Conservation (phyloP, 2,888 invertebrate genomes). For the Dyspetes luteomarginatus region DNA sequence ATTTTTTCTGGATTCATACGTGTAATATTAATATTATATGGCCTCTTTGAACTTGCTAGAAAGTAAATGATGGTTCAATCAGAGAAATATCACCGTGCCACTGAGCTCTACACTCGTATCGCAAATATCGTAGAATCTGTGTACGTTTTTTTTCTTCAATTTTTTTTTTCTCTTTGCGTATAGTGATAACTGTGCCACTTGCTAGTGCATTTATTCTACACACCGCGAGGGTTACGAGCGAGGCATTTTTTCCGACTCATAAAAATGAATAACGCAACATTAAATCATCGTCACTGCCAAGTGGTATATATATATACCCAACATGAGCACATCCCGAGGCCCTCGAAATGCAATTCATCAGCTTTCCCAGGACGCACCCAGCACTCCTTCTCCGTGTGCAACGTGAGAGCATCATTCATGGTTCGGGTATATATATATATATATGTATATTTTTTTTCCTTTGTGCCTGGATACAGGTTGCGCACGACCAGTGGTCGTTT, state of each 20-base stretch:
- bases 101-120: slow-evolving; percentile 15
- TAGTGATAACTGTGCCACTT: slow-evolving; percentile 7
- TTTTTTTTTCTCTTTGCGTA: neutral
- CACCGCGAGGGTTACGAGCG: neutral
- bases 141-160: neutral
- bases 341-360: slow-evolving; percentile 62
- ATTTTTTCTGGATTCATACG: neutral
- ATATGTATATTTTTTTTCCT: slow-evolving; percentile 3
- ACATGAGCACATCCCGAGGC: slow-evolving; percentile 44
- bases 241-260: slow-evolving; percentile 59
- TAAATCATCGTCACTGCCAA: slow-evolving; percentile 67
- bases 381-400: slow-evolving; percentile 55
- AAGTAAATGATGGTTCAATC: slow-evolving; percentile 57
- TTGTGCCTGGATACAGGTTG: slow-evolving; percentile 44
- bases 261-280: slow-evolving; percentile 70
- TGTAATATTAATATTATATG: slow-evolving; percentile 11
- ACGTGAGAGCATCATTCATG: neutral
- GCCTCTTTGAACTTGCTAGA: slow-evolving; percentile 54
- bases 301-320: slow-evolving; percentile 8
- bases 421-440: neutral
- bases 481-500: slow-evolving; percentile 23
- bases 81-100: slow-evolving; percentile 37
- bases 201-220: slow-evolving; percentile 35
- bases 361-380: slow-evolving; percentile 63
- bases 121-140: slow-evolving; percentile 30